Percentiles rank a stretch among this genome's conserved stretches.
Evolutionary conservation across 1,140 invertebrate genomes (phyloP).

Genomic region (Polypedilum pembai): DNA sequence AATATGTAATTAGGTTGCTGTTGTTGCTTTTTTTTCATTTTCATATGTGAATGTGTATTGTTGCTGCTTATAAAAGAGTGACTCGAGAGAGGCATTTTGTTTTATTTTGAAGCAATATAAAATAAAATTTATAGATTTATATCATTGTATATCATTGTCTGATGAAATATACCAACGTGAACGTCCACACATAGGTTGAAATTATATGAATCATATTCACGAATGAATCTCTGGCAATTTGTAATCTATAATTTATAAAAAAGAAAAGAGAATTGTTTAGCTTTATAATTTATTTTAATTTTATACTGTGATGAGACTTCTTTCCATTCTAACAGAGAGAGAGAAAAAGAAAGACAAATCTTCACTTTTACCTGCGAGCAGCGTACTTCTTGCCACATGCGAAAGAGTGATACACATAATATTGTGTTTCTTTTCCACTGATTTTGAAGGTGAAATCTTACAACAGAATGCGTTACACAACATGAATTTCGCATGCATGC

Average conservation of each 20-base stretch:
- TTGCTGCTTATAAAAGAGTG: too few relatives aligned
- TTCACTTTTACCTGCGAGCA: too few relatives aligned
- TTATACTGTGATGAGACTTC: not conserved
- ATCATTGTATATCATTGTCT: conserved; percentile 1
- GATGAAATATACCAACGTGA: not conserved
- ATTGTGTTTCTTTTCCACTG: not conserved
- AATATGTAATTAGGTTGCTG: conserved; percentile 27
- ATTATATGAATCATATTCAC: too few relatives aligned
- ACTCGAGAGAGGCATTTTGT: not conserved
- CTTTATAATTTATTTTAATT: conserved; percentile 20
- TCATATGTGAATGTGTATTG: not conserved
- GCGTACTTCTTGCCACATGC: too few relatives aligned
- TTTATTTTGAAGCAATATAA: not conserved
- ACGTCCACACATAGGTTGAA: not conserved
- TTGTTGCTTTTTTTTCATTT: not conserved
- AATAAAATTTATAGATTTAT: conserved; percentile 1
- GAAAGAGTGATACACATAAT: not conserved
- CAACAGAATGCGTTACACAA: conserved; percentile 26
- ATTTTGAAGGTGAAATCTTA: conserved; percentile 26
- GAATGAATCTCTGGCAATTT: not conserved
- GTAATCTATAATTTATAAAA: conserved; percentile 14
- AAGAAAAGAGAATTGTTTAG: not conserved
- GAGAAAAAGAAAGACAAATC: too few relatives aligned
- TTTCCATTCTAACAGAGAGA: conserved; percentile 1
- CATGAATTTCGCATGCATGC: conserved; percentile 8